Conservation (phyloP, 2,888 invertebrate genomes). For the Xylophagus ater region DNA sequence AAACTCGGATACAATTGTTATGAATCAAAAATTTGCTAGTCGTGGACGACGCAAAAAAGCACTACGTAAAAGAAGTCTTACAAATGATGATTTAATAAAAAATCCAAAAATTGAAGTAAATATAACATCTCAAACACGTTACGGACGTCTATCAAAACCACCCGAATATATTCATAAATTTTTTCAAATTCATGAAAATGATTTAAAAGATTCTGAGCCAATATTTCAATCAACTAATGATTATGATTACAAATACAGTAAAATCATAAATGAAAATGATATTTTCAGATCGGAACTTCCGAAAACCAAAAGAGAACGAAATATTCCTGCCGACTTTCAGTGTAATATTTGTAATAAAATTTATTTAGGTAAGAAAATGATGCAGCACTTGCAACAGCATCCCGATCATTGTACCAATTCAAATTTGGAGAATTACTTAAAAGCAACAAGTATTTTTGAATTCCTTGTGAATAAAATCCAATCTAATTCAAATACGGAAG, state of each 20-base stretch:
- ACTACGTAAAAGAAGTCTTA: background rate
- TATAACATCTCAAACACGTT: constrained; percentile 7
- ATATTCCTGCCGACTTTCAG: constrained; percentile 28
- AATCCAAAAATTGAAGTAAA: background rate
- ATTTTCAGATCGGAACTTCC: too few species aligned
- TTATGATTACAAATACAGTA: constrained; percentile 7
- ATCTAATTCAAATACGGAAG: constrained; percentile 27
- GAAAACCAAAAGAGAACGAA: constrained; percentile 18
- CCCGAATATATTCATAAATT: constrained; percentile 7
- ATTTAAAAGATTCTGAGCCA: constrained; percentile 1
- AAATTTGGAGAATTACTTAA: constrained; percentile 3
- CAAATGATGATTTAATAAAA: constrained; percentile 1
- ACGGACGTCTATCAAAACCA: constrained; percentile 12
- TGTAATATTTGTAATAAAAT: constrained; percentile 35
- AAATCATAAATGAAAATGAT: background rate
- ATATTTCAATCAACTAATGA: constrained; percentile 5
- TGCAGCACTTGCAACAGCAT: constrained; percentile 30
- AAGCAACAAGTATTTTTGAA: constrained; percentile 28
- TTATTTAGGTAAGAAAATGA: constrained; percentile 30
- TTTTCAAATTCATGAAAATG: constrained; percentile 1
- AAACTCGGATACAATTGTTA: too few species aligned
- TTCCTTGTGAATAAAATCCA: constrained; percentile 30
- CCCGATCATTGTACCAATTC: constrained; percentile 26
- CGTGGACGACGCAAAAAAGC: constrained; percentile 1
- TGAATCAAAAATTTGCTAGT: constrained; percentile 3